phyloP scores from a whole-genome alignment of 1,140 invertebrate genomes.

The Meloidogyne hapla region DNA sequence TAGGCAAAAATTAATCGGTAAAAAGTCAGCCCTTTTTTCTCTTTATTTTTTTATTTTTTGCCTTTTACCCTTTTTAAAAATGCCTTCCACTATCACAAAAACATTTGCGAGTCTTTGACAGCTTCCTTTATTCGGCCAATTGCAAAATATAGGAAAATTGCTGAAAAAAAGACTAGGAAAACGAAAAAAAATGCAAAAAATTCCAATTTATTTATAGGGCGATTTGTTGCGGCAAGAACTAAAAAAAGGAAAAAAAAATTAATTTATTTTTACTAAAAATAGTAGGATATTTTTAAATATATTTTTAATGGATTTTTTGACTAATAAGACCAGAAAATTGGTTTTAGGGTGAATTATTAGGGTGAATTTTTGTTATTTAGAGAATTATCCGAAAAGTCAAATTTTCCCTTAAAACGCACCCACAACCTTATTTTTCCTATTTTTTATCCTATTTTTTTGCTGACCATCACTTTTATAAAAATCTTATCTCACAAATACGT shows the following conservation, averaged over 20 bases:
- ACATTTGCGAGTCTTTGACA: not conserved
- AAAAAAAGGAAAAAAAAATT: not conserved
- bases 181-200: not conserved
- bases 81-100: not conserved
- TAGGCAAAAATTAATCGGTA: conserved; percentile 6
- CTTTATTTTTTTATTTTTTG: not conserved
- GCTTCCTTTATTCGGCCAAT: not conserved
- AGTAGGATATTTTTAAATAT: too few relatives aligned
- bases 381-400: not conserved
- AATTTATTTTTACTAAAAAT: not conserved
- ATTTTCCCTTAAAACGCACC: too few relatives aligned
- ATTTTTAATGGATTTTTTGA: too few relatives aligned
- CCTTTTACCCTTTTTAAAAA: not conserved
- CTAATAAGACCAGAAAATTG: too few relatives aligned
- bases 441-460: not conserved
- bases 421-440: not conserved
- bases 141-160: not conserved
- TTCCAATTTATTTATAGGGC: not conserved
- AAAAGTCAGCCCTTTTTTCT: not conserved
- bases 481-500: not conserved
- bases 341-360: too few relatives aligned
- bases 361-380: not conserved
- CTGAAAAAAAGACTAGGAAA: not conserved
- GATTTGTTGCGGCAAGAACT: not conserved
- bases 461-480: not conserved